Evolutionary conservation across 2,888 invertebrate genomes (phyloP).

Genomic region (Aquatica leii): DNA sequence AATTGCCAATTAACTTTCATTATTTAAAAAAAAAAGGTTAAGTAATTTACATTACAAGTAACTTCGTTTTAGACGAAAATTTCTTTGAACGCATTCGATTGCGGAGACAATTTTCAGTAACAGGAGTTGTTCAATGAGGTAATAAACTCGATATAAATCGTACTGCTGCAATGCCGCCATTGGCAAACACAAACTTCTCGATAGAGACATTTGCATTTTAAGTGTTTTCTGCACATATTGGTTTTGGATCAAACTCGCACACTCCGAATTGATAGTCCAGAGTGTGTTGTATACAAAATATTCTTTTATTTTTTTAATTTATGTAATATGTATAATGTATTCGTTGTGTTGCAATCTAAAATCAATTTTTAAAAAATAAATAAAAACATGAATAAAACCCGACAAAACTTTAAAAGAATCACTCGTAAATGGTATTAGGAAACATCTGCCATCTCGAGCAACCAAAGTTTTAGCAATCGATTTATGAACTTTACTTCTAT

Average conservation of each 20-base stretch:
- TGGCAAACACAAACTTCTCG: conserved; percentile 46
- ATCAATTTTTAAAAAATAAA: no score
- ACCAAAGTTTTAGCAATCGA: conserved; percentile 34
- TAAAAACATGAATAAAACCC: no score
- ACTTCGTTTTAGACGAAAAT: conserved; percentile 9
- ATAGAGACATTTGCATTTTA: conserved; percentile 60
- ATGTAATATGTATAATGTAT: no score
- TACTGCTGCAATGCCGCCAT: conserved; percentile 45
- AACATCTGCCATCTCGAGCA: conserved; percentile 42
- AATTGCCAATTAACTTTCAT: conserved; percentile 48
- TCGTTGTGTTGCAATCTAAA: not conserved
- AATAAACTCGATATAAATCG: conserved; percentile 53
- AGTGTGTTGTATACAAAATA: conserved; percentile 14
- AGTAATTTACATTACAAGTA: conserved; percentile 22
- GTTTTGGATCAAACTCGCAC: conserved; percentile 47
- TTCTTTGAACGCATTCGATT: conserved; percentile 16
- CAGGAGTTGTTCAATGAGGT: conserved; percentile 38
- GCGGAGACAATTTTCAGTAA: conserved; percentile 30
- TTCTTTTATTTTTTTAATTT: not conserved
- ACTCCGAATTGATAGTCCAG: conserved; percentile 42
- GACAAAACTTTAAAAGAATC: conserved; percentile 42
- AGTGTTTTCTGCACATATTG: conserved; percentile 59
- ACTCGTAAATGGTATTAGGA: conserved; percentile 43
- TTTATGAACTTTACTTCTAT: conserved; percentile 44
- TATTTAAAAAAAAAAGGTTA: conserved; percentile 35